Base-by-base conservation (phyloP, 2,888 invertebrate species). In the Monochamus alternatus region DNA sequence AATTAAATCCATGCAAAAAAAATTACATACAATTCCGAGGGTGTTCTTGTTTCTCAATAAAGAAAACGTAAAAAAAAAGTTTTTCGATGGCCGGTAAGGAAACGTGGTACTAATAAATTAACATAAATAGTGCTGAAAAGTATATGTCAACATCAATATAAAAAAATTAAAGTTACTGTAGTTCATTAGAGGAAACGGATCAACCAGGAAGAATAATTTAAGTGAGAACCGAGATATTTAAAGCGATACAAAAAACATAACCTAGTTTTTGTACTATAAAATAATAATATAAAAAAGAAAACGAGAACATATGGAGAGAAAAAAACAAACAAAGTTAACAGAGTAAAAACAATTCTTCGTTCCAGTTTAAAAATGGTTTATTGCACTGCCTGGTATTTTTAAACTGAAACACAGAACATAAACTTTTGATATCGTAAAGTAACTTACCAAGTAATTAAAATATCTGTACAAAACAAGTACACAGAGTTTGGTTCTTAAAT, bases 391-490 rank as follows among this genome's bases (percentile, higher is more conserved):
- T 75, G 75, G 22, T 71, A 78, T 79, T 80, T 79, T 81, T 80
- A 82, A 80, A 82, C 81, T 84, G 82, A 82, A 85, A 82, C 80
- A 64, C 67, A 68, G 64, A 70, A 73, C 66, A 75, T 69, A 73
- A 69, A 73, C 76, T 80, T 75, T 78, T 73, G 67, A 79, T 73
- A 55, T 14, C 3, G n/a, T 75, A 76, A 69, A 78, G 73, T 78
- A 81, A 73, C 66, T 73, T 79, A 78, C 74, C 74, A 78, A 69
- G 76, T 74, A 81, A 82, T 82, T 83, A 84, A 83, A 85, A 85
- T 80, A 83, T 82, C 84, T 86, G 83, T 85, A 87, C 85, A 87
- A 85, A 86, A 86, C 85, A 86, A 86, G 81, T 84, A 83, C 82
- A 76, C 75, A 79, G 78, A 82, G 81, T 85, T 87, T 87, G 83